phyloP scores from a whole-genome alignment of 2,113 vertebrate species.

The Anhinga rufa region DNA sequence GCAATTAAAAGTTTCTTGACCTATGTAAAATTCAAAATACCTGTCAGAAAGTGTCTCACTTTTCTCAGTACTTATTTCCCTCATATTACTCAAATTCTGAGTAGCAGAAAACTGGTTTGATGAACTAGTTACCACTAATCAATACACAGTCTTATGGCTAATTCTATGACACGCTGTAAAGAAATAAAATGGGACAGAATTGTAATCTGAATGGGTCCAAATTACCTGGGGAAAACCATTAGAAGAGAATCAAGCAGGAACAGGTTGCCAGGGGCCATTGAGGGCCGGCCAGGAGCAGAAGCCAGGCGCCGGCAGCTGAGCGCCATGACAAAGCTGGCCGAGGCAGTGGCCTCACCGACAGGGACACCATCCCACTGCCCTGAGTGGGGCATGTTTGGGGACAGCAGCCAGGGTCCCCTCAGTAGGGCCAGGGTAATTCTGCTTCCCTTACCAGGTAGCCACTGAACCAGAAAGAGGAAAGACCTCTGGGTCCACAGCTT shows the following conservation, averaged over 20 bases:
- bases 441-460: background rate
- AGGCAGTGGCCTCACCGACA: background rate
- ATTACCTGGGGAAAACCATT: background rate
- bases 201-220: background rate
- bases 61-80: background rate
- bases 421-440: background rate
- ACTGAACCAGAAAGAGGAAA: background rate
- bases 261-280: rapidly evolving
- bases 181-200: background rate
- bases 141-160: background rate
- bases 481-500: rapidly evolving
- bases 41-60: background rate
- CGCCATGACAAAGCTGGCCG: rapidly evolving
- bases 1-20: background rate
- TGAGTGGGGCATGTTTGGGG: rapidly evolving
- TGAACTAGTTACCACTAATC: background rate
- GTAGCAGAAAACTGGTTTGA: background rate
- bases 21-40: background rate
- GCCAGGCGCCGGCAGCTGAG: background rate
- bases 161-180: background rate
- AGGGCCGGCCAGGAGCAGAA: background rate
- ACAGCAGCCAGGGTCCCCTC: background rate
- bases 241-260: background rate
- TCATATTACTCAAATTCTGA: background rate
- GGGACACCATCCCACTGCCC: rapidly evolving